phyloP scores from a whole-genome alignment of 2,797 vertebrate genomes.

The Characodon lateralis region DNA sequence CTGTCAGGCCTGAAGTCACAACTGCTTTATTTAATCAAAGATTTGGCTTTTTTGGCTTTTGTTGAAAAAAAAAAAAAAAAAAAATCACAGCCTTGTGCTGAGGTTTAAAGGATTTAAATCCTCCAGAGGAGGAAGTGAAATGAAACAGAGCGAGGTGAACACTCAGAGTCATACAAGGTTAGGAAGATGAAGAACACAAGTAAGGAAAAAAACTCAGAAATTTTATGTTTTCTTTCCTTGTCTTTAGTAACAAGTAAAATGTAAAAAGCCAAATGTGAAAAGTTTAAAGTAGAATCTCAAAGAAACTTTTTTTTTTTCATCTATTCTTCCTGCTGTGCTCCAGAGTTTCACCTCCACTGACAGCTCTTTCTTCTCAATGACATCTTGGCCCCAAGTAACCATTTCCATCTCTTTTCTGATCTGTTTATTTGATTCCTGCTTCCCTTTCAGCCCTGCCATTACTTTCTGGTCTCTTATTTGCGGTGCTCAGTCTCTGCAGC shows the following conservation, averaged over 20 bases:
- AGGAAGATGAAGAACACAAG: neutral
- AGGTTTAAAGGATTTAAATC: conserved; percentile 33
- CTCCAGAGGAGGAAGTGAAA: neutral
- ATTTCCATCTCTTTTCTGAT: conserved; percentile 6
- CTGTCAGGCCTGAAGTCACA: neutral
- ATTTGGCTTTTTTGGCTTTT: conserved; percentile 1
- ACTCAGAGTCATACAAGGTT: neutral
- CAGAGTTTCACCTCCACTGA: conserved; percentile 2
- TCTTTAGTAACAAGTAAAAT: neutral
- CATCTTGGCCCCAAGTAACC: conserved; percentile 3
- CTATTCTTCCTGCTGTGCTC: neutral
- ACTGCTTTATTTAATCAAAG: conserved; percentile 21
- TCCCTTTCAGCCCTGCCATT: conserved; percentile 4
- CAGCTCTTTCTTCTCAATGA: conserved; percentile 21
- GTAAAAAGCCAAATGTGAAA: neutral
- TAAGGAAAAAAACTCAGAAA: conserved; percentile 4
- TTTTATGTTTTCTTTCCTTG: neutral
- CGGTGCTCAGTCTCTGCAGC: neutral
- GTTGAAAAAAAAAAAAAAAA: conserved; percentile 8
- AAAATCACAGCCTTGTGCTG: conserved; percentile 16
- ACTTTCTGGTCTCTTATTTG: conserved; percentile 10
- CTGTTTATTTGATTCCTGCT: conserved; percentile 26
- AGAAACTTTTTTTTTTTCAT: neutral
- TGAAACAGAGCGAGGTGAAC: conserved; percentile 3
- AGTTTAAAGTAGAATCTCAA: conserved; percentile 14